Evolutionary conservation across 2,888 invertebrate genomes (phyloP).

Genomic region (Amphimallon solstitiale): DNA sequence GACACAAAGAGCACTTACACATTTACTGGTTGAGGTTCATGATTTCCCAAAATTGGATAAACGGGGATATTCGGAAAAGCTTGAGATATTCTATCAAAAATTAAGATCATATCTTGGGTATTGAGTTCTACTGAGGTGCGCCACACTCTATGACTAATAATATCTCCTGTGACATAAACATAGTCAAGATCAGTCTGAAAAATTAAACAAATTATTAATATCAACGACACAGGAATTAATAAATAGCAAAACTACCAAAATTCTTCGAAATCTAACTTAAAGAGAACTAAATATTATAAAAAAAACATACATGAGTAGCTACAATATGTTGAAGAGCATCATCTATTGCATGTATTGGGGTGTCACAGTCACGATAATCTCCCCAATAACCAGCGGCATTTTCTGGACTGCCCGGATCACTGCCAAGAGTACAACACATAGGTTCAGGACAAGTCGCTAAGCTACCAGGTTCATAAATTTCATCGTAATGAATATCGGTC

Average conservation of each 20-base stretch:
- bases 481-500: conserved; percentile 83
- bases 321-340: conserved; percentile 61
- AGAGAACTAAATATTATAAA: too few species aligned
- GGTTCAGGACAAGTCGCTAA: conserved; percentile 78
- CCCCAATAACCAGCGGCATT: conserved; percentile 79
- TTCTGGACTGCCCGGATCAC: conserved; percentile 56
- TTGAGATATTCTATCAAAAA: conserved; percentile 61
- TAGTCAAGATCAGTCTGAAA: conserved; percentile 60
- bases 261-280: too few species aligned
- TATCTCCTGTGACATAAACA: conserved; percentile 87
- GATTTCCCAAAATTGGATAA: conserved; percentile 75
- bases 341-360: conserved; percentile 74
- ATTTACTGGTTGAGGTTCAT: conserved; percentile 80
- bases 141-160: conserved; percentile 88
- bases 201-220: too few species aligned
- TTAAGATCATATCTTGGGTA: conserved; percentile 66
- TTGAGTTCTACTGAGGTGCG: conserved; percentile 76
- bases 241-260: background rate
- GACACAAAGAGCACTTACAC: too few species aligned
- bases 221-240: too few species aligned
- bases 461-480: conserved; percentile 72
- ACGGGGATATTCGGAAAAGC: conserved; percentile 67
- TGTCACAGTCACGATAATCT: conserved; percentile 80
- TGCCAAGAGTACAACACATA: conserved; percentile 73
- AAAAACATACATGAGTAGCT: conserved; percentile 38